Evolutionary conservation across 1,140 invertebrate species (phyloP).

Genomic region (Polyergus mexicanus): DNA sequence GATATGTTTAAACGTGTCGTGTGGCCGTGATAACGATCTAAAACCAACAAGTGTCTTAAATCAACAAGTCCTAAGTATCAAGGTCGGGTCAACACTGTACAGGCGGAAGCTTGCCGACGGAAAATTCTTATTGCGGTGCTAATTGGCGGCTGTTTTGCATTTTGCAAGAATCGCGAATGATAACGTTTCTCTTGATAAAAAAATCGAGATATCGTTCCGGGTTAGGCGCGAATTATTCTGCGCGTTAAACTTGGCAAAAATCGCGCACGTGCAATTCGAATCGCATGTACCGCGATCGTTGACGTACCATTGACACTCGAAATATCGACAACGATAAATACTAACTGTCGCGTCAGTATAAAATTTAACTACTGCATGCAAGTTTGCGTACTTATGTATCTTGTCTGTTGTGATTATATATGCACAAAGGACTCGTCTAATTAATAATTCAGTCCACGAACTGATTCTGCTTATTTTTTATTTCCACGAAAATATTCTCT

Average conservation of each 20-base stretch:
- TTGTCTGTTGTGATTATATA: not conserved
- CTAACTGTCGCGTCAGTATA: not conserved
- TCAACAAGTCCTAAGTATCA: slow-evolving; percentile 74
- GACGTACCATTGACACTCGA: not conserved
- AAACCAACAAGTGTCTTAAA: slow-evolving; percentile 78
- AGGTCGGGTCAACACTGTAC: slow-evolving; percentile 55
- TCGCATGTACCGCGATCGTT: not conserved
- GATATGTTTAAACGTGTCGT: not conserved
- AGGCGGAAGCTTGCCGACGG: slow-evolving; percentile 17
- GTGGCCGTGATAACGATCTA: slow-evolving; percentile 58
- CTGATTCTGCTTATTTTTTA: not conserved
- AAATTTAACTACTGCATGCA: not conserved
- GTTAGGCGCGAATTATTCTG: slow-evolving; percentile 3
- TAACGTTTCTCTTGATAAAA: slow-evolving; percentile 8
- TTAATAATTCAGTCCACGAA: slow-evolving; percentile 4
- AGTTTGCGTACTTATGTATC: not conserved
- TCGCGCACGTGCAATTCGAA: slow-evolving; percentile 5
- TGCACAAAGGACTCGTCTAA: not conserved
- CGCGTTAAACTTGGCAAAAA: not conserved
- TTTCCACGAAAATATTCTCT: not conserved
- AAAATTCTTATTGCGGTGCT: slow-evolving; percentile 56
- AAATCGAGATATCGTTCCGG: not conserved
- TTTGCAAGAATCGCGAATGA: not conserved
- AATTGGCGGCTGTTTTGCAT: slow-evolving; percentile 46
- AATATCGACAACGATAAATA: slow-evolving; percentile 10